Percentiles rank a stretch among this genome's conserved stretches.
phyloP scores from a whole-genome alignment of 2,888 invertebrate genomes.

The Perithous albicinctus region DNA sequence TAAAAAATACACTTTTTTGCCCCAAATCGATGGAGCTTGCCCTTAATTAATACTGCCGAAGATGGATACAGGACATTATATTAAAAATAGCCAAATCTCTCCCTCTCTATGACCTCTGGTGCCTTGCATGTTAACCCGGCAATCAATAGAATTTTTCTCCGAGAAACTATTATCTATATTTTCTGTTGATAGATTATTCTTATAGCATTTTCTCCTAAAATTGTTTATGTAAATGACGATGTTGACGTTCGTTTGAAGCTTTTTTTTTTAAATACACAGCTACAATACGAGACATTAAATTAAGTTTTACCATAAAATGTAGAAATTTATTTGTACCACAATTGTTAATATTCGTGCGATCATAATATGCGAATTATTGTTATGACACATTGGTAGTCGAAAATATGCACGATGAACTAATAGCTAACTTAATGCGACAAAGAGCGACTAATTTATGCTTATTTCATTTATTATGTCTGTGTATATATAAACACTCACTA shows the following conservation, averaged over 20 bases:
- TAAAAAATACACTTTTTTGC: too few species aligned
- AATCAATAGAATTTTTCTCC: background rate
- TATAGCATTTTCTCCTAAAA: background rate
- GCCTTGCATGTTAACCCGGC: conserved; percentile 73
- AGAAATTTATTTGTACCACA: background rate
- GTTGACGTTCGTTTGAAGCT: conserved; percentile 1
- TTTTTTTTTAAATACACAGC: background rate
- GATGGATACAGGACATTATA: conserved; percentile 10
- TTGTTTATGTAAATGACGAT: background rate
- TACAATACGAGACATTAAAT: background rate
- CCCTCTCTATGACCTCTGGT: conserved; percentile 79
- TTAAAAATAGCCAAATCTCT: conserved; percentile 78
- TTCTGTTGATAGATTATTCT: background rate
- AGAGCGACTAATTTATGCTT: background rate
- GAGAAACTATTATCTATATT: background rate
- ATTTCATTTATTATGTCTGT: background rate
- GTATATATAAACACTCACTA: too few species aligned
- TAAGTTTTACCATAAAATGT: background rate
- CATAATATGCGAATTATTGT: background rate
- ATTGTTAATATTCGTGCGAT: background rate
- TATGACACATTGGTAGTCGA: background rate
- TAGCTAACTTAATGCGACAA: background rate
- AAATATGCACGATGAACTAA: conserved; percentile 6
- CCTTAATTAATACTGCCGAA: background rate
- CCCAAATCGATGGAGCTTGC: too few species aligned